Percentiles rank a stretch among this genome's conserved stretches.
These are phyloP conservation scores for Lepus townsendii DNA, from an alignment of 2,797 vertebrate genomes.

Conservation along the genomic window DNA sequence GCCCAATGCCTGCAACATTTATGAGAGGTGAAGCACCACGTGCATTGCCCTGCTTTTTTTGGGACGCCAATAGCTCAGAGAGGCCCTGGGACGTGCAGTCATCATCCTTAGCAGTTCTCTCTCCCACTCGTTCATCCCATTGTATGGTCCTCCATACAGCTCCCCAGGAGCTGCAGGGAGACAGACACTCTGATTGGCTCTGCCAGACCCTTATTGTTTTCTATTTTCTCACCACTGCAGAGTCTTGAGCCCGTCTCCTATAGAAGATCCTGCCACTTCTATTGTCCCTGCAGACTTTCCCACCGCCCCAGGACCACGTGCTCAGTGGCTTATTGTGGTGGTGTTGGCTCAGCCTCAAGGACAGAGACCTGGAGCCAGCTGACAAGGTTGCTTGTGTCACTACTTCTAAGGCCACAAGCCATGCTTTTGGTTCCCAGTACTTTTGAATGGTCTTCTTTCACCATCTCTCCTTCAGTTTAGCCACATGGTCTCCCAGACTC, in stretches of 20 bases:
- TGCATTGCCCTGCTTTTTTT: neutral
- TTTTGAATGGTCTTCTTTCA: slow-evolving; percentile 77
- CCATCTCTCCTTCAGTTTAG: slow-evolving; percentile 72
- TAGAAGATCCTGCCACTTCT: slow-evolving; percentile 72
- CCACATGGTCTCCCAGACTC: slow-evolving; percentile 80
- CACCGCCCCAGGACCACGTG: slow-evolving; percentile 76
- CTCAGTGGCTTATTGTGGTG: slow-evolving; percentile 71
- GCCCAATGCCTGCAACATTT: neutral
- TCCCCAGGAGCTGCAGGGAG: slow-evolving; percentile 65
- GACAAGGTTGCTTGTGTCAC: slow-evolving; percentile 79
- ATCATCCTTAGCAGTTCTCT: neutral
- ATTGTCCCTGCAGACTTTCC: slow-evolving; percentile 84
- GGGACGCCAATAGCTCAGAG: neutral
- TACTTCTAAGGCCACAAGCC: slow-evolving; percentile 80
- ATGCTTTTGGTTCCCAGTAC: slow-evolving; percentile 78
- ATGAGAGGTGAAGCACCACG: neutral
- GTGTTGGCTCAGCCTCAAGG: slow-evolving; percentile 85
- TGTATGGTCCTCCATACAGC: slow-evolving; percentile 40
- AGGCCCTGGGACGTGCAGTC: slow-evolving; percentile 24
- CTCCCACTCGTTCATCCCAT: slow-evolving; percentile 56
- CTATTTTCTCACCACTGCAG: slow-evolving; percentile 66
- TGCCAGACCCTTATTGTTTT: slow-evolving; percentile 74
- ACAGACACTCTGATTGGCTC: slow-evolving; percentile 58
- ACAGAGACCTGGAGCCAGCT: slow-evolving; percentile 81
- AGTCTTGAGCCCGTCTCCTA: slow-evolving; percentile 73